phyloP scores from a whole-genome alignment of 1,140 invertebrate species.

The Neocloeon triangulifer region DNA sequence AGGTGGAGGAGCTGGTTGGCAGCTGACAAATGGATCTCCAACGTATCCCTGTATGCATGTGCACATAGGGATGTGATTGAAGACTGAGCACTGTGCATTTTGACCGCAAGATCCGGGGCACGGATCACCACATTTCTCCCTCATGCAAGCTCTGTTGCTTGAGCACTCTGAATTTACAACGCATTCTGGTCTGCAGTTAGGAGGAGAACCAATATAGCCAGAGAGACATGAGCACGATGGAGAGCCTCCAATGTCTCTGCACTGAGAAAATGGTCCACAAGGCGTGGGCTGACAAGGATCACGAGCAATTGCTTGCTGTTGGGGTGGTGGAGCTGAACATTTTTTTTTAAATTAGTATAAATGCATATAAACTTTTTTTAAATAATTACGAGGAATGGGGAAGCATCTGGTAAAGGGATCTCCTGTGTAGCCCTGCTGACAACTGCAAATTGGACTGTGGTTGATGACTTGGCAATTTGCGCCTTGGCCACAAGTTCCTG shows the following conservation, averaged over 20 bases:
- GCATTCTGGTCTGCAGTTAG: conserved; percentile 50
- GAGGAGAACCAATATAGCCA: conserved; percentile 41
- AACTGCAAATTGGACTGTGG: conserved; percentile 37
- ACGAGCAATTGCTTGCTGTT: conserved; percentile 11
- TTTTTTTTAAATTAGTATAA: conserved; percentile 8
- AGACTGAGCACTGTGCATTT: conserved; percentile 34
- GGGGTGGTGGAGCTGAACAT: conserved; percentile 15
- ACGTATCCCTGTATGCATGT: conserved; percentile 37
- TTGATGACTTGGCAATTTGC: conserved; percentile 38
- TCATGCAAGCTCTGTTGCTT: conserved; percentile 37
- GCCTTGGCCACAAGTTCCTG: conserved; percentile 36
- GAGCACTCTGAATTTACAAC: conserved; percentile 44
- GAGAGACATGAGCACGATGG: conserved; percentile 41
- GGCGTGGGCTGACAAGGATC: conserved; percentile 51
- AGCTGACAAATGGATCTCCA: conserved; percentile 42
- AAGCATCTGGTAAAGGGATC: conserved; percentile 12
- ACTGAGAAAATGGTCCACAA: conserved; percentile 45
- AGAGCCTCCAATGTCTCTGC: conserved; percentile 30
- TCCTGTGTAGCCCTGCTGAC: conserved; percentile 25
- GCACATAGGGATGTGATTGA: conserved; percentile 43
- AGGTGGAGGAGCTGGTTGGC: too few relatives aligned
- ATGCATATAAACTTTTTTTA: neutral
- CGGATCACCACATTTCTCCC: conserved; percentile 43
- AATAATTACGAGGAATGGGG: conserved; percentile 5
- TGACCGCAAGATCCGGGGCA: conserved; percentile 44